Evolutionary conservation across 2,113 vertebrate genomes (phyloP), one percentile per base, ranked within the genome.

Genomic region (Scortum barcoo): DNA sequence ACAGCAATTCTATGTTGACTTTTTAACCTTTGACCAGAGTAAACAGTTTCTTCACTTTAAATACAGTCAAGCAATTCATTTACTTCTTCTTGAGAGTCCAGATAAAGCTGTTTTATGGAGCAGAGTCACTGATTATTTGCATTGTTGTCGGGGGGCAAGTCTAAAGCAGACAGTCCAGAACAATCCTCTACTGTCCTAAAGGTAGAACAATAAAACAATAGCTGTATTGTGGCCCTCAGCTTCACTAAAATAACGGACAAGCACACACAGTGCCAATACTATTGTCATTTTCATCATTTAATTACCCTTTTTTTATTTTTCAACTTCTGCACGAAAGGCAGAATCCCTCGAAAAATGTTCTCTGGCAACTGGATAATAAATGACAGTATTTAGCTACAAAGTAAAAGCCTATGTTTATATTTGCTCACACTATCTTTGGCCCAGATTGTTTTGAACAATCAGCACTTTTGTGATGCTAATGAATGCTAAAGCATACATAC

Each of bases 121-220:
- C 48, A 63, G 38, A 33, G 40, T 38, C 16, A 22, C 30, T 70
- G 78, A 80, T 84, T 24, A 60, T 67, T 65, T 53, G 40, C 44
- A 22, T 48, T 14, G 26, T 83, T 44, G 40, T 88, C 74, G 76
- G 65, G 4, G 51, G 84, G 28, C 70, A 36, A 76, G 50, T 76
- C 57, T 57, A 5, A 72, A 75, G 69, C 36, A 66, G 53, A 71
- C 28, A 11, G 30, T 24, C 24, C 42, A 11, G 22, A 72, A 83
- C 83, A 87, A 76, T 80, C 30, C 26, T 50, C 26, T 46, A 71
- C 61, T 82, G 76, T 90, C 48, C 79, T 86, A n/a, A 40, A 30
- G n/a, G 36, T 54, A 53, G 61, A 87, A 92, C 90, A 93, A 85
- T 74, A 53, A 65, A 87, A 92, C 90, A 93, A 85, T 74, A 50